Evolutionary conservation across 1,140 invertebrate genomes (phyloP).

Genomic region (Eriosoma lanigerum): DNA sequence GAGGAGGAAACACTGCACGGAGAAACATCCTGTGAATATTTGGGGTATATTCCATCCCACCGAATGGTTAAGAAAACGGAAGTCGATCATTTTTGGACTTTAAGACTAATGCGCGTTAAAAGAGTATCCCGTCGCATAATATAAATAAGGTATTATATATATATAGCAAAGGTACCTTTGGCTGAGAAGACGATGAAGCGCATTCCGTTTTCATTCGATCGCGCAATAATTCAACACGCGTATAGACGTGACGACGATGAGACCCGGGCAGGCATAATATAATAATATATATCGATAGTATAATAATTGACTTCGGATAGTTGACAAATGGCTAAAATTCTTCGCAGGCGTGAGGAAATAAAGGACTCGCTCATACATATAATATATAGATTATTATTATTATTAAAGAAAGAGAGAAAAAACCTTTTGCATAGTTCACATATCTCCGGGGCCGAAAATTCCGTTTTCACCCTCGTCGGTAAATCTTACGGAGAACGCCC

Average conservation of each 20-base stretch:
- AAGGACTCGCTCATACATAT: slow-evolving; percentile 1
- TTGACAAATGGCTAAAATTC: slow-evolving; percentile 42
- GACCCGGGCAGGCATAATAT: not conserved
- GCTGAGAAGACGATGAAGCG: not conserved
- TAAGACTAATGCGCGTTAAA: too few relatives aligned
- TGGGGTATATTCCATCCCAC: too few relatives aligned
- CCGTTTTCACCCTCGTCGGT: slow-evolving; percentile 24
- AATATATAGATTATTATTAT: slow-evolving; percentile 29
- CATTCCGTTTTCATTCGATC: slow-evolving; percentile 15
- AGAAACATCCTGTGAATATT: too few relatives aligned
- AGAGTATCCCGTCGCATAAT: too few relatives aligned
- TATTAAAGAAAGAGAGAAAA: not conserved
- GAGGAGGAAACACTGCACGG: too few relatives aligned
- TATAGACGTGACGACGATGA: not conserved
- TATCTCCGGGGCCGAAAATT: slow-evolving; percentile 43
- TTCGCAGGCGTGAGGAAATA: slow-evolving; percentile 24
- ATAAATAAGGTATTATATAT: too few relatives aligned
- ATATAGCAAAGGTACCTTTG: not conserved
- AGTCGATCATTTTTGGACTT: too few relatives aligned
- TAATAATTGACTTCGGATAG: slow-evolving; percentile 43
- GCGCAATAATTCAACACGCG: slow-evolving; percentile 19
- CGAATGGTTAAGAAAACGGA: too few relatives aligned
- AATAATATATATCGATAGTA: not conserved
- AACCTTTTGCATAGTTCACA: slow-evolving; percentile 51
- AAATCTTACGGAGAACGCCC: slow-evolving; percentile 44